Conservation (phyloP, 2,888 invertebrate genomes). For the Bibio marci region DNA sequence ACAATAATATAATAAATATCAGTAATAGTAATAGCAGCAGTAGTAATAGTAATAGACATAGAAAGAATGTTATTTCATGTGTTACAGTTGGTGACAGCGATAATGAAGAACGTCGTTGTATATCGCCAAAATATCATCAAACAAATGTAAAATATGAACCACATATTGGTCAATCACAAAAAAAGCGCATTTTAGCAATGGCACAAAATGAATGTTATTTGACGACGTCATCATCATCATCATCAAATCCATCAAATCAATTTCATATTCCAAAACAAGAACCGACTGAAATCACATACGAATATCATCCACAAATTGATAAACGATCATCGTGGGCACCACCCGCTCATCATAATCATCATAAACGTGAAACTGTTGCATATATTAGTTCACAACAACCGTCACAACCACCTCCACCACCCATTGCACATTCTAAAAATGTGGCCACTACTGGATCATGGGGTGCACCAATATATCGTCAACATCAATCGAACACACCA, state of each 20-base stretch:
- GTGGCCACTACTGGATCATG: slow-evolving; percentile 17
- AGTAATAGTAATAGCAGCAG: slow-evolving; percentile 2
- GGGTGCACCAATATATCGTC: slow-evolving; percentile 28
- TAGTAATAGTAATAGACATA: slow-evolving; percentile 21
- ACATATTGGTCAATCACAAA: slow-evolving; percentile 57
- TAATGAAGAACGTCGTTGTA: slow-evolving; percentile 36
- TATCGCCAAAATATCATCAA: slow-evolving; percentile 21
- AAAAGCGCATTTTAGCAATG: slow-evolving; percentile 75
- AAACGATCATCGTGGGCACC: slow-evolving; percentile 32
- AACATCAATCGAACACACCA: slow-evolving; percentile 35
- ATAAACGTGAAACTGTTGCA: slow-evolving; percentile 26
- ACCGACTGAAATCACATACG: slow-evolving; percentile 25
- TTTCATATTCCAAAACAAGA: slow-evolving; percentile 30
- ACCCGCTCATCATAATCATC: slow-evolving; percentile 27
- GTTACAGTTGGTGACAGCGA: slow-evolving; percentile 63
- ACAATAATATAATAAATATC: slow-evolving; percentile 3
- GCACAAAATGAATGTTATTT: slow-evolving; percentile 56
- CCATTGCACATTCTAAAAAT: slow-evolving; percentile 29
- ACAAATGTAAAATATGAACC: slow-evolving; percentile 27
- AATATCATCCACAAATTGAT: slow-evolving; percentile 21
- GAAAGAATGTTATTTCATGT: slow-evolving; percentile 62
- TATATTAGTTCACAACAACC: slow-evolving; percentile 12
- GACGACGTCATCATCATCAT: slow-evolving; percentile 19
- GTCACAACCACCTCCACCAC: slow-evolving; percentile 20
- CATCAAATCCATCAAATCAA: slow-evolving; percentile 11